Percentiles rank a stretch among this genome's conserved stretches.
Evolutionary conservation across 2,797 vertebrate genomes (phyloP).

Genomic region (Falco biarmicus): DNA sequence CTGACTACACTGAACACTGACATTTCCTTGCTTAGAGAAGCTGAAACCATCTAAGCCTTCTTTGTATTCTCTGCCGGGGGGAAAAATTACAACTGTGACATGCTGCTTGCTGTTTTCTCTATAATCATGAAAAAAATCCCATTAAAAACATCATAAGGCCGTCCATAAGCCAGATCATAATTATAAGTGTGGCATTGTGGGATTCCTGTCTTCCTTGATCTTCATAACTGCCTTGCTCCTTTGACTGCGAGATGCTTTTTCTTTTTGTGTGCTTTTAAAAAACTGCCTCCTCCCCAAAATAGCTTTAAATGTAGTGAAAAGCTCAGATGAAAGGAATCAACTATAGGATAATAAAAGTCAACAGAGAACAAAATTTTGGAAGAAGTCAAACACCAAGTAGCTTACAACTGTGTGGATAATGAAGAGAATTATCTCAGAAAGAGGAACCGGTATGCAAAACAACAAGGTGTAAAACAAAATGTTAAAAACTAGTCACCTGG

Average conservation of each 20-base stretch:
- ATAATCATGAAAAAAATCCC: constrained; percentile 62
- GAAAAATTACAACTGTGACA: constrained; percentile 49
- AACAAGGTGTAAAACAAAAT: neutral
- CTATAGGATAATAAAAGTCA: neutral
- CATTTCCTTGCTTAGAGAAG: neutral
- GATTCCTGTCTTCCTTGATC: constrained; percentile 56
- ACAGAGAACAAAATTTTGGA: neutral
- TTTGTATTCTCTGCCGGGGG: neutral
- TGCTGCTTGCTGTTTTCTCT: constrained; percentile 46
- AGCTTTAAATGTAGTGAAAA: neutral
- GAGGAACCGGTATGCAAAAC: neutral
- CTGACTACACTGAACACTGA: neutral
- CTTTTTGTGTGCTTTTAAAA: neutral
- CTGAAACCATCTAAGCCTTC: constrained; percentile 13
- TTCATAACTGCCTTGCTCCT: constrained; percentile 3
- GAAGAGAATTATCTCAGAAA: neutral
- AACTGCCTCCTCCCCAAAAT: constrained; percentile 21
- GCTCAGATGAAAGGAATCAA: neutral
- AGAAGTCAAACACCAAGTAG: neutral
- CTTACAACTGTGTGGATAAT: neutral
- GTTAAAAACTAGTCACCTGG: neutral
- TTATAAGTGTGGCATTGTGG: constrained; percentile 30
- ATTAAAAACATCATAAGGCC: constrained; percentile 59
- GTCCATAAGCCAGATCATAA: constrained; percentile 49
- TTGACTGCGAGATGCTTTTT: neutral